Conservation (phyloP, 2,888 invertebrate genomes). For the Papilio demoleus region DNA sequence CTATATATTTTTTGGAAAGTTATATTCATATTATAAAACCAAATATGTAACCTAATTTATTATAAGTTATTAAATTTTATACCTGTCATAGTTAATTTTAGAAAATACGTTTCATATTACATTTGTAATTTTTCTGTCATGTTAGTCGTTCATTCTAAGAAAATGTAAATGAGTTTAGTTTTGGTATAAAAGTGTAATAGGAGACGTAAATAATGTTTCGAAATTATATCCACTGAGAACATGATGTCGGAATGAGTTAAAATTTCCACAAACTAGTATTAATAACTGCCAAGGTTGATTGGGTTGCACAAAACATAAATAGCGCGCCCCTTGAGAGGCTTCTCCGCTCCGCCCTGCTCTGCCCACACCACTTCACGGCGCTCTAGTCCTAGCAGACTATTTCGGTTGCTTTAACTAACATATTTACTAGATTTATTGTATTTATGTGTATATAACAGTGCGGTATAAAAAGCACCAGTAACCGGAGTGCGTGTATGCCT, state of each 20-base stretch:
- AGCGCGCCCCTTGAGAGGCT: constrained; percentile 32
- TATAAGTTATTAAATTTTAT: no score
- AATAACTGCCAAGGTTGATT: constrained; percentile 22
- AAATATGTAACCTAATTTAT: no score
- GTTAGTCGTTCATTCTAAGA: background rate
- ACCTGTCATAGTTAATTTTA: background rate
- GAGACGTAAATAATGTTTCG: background rate
- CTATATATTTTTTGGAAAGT: no score
- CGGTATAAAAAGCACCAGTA: no score
- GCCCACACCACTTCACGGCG: constrained; percentile 16
- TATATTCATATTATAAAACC: no score
- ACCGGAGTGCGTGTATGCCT: no score
- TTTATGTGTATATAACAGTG: no score
- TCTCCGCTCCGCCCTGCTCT: constrained; percentile 12
- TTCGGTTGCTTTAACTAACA: constrained; percentile 3
- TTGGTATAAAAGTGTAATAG: background rate
- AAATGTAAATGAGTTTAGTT: background rate
- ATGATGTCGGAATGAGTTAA: background rate
- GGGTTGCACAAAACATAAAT: constrained; percentile 23
- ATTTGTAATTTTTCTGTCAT: constrained; percentile 24
- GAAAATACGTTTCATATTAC: background rate
- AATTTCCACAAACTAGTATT: background rate
- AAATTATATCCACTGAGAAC: background rate
- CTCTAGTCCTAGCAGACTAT: background rate
- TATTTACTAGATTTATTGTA: background rate